Percentiles rank a stretch among this genome's conserved stretches.
phyloP scores from a whole-genome alignment of 2,888 invertebrate species.

The Erebia aethiops region DNA sequence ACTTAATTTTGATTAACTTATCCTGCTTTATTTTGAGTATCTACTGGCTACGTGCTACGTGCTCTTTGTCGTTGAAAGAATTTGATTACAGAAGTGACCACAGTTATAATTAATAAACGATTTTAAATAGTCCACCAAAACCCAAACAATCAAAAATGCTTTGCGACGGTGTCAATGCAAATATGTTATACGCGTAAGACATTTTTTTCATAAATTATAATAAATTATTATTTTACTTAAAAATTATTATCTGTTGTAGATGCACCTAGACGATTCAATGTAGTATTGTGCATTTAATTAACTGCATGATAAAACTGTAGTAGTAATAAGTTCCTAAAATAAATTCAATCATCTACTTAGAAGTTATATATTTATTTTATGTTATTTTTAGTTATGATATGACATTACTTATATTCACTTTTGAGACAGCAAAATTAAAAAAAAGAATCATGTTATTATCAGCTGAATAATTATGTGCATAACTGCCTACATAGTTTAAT shows the following conservation, averaged over 20 bases:
- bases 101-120: background rate
- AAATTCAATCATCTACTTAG: too few species aligned
- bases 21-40: background rate
- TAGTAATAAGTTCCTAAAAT: too few species aligned
- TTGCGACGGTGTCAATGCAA: constrained; percentile 32
- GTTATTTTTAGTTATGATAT: too few species aligned
- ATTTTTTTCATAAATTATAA: constrained; percentile 15
- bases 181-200: constrained; percentile 38
- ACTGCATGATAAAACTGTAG: too few species aligned
- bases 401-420: too few species aligned
- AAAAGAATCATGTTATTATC: background rate
- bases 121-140: background rate
- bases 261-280: too few species aligned
- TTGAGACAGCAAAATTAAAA: background rate
- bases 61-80: background rate
- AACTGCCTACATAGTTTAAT: background rate
- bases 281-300: too few species aligned
- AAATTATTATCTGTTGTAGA: too few species aligned
- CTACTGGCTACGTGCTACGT: background rate
- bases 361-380: too few species aligned
- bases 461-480: background rate
- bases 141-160: constrained; percentile 28
- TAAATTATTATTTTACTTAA: too few species aligned
- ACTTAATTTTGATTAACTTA: background rate
- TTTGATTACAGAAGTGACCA: background rate